These are phyloP conservation scores for Nasua narica DNA, from an alignment of 2,797 vertebrate species.

Conservation along the genomic window DNA sequence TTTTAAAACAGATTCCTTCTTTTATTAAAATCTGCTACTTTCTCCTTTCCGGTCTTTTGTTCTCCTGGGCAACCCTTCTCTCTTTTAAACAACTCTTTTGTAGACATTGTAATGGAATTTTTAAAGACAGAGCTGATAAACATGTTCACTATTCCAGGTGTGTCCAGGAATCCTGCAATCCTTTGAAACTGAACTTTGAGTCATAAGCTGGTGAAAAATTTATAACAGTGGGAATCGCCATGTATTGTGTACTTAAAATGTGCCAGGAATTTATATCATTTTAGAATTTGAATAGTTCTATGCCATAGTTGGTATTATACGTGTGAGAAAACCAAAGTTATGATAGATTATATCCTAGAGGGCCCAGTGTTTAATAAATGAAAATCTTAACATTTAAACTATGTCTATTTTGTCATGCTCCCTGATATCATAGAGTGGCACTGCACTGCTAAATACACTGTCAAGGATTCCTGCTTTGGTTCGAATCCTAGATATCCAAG, in stretches of 20 bases:
- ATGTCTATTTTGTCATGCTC: background rate
- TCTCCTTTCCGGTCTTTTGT: background rate
- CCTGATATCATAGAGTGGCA: background rate
- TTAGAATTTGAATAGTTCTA: constrained; percentile 20
- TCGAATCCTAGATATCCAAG: background rate
- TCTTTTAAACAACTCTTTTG: background rate
- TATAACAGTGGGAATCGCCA: background rate
- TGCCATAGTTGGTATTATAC: background rate
- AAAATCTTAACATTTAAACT: background rate
- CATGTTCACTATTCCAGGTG: background rate
- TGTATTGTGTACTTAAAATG: background rate
- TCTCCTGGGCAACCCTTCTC: background rate
- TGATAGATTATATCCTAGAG: background rate
- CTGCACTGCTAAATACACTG: background rate
- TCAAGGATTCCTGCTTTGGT: background rate
- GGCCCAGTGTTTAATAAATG: background rate
- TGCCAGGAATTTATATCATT: background rate
- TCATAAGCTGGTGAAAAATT: background rate
- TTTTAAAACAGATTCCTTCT: background rate
- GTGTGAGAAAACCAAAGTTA: background rate
- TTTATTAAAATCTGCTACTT: background rate
- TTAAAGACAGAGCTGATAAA: background rate
- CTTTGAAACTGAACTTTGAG: background rate
- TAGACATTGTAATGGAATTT: background rate
- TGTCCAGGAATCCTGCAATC: background rate